phyloP scores from a whole-genome alignment of 2,888 invertebrate species.

The Pandemis corylana region DNA sequence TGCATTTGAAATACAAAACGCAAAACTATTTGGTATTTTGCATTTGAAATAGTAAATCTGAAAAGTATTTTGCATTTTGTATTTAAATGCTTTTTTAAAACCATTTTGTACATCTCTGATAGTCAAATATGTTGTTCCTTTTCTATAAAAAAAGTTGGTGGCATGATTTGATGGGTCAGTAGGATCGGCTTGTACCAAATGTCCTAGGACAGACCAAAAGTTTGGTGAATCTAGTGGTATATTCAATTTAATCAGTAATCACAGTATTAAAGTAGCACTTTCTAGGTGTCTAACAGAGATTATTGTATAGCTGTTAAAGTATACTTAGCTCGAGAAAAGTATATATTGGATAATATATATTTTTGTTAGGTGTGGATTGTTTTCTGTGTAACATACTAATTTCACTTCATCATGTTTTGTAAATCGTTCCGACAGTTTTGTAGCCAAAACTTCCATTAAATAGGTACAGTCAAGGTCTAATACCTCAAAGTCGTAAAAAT shows the following conservation, averaged over 20 bases:
- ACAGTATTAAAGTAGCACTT: slow-evolving; percentile 52
- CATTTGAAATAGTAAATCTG: no score
- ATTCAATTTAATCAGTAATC: slow-evolving; percentile 49
- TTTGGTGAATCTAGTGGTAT: slow-evolving; percentile 48
- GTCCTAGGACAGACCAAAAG: slow-evolving; percentile 49
- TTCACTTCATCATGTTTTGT: slow-evolving; percentile 33
- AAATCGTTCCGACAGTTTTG: background rate
- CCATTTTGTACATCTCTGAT: no score
- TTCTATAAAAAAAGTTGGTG: background rate
- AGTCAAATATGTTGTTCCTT: background rate
- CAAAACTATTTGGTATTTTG: no score
- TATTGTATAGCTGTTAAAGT: slow-evolving; percentile 62
- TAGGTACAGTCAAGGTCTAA: no score
- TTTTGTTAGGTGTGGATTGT: slow-evolving; percentile 74
- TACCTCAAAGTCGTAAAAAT: no score
- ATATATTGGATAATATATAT: slow-evolving; percentile 61
- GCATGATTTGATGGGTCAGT: slow-evolving; percentile 26
- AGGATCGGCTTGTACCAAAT: slow-evolving; percentile 25
- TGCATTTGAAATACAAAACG: no score
- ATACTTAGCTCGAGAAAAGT: slow-evolving; percentile 50
- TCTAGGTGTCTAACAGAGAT: slow-evolving; percentile 62
- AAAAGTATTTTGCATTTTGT: no score
- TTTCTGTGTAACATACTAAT: slow-evolving; percentile 51
- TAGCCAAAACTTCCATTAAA: background rate
- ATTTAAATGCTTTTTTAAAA: no score